phyloP scores from a whole-genome alignment of 2,797 vertebrate species.

The Cuculus canorus region DNA sequence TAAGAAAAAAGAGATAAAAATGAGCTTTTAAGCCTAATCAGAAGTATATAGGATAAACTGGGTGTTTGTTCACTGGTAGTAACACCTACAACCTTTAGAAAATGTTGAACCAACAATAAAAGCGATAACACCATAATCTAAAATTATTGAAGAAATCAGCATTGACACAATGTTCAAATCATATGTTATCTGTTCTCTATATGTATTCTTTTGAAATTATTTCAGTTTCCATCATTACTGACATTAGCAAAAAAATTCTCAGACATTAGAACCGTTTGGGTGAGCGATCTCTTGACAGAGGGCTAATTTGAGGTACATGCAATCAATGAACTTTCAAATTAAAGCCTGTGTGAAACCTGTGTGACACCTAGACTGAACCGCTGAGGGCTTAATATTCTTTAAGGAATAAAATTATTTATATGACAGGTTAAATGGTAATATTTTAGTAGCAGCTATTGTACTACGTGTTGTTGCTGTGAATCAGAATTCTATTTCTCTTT shows the following conservation, averaged over 20 bases:
- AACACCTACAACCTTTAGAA: neutral
- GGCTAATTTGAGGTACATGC: neutral
- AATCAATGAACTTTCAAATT: neutral
- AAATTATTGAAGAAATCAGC: neutral
- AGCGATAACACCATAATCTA: neutral
- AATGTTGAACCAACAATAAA: neutral
- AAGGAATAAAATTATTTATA: neutral
- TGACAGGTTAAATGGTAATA: neutral
- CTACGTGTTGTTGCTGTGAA: neutral
- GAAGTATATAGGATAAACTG: neutral
- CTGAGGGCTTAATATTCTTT: neutral
- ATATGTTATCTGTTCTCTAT: neutral
- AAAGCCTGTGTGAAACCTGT: neutral
- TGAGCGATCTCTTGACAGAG: neutral
- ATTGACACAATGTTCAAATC: neutral
- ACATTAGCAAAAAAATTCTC: neutral
- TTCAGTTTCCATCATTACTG: neutral
- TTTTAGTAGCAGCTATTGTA: neutral
- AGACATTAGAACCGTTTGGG: neutral
- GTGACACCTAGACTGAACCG: neutral
- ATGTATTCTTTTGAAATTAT: neutral
- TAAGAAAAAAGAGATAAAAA: neutral
- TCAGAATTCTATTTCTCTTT: neutral
- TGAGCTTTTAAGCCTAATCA: neutral
- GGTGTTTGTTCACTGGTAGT: neutral